These are phyloP conservation scores for Iguana delicatissima DNA, from an alignment of 2,797 vertebrate species.

Conservation along the genomic window DNA sequence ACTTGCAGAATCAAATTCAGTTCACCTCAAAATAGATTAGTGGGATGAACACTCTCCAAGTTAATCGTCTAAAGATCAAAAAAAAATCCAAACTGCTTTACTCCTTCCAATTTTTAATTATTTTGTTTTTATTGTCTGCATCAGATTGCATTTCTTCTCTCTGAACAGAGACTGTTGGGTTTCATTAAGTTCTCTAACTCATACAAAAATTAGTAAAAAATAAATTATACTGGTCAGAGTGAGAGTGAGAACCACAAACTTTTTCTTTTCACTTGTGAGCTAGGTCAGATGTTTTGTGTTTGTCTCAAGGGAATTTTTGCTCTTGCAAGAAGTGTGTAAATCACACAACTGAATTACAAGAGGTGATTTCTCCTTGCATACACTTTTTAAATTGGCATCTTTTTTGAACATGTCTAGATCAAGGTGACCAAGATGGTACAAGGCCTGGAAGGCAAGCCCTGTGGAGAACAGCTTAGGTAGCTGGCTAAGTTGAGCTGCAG, in stretches of 20 bases:
- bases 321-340: no score
- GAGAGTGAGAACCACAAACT: no score
- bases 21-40: slow-evolving; percentile 24
- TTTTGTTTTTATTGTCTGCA: background rate
- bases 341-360: no score
- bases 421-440: no score
- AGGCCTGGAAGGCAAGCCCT: no score
- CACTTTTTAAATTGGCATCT: no score
- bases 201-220: background rate
- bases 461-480: no score
- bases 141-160: background rate
- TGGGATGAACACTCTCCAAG: background rate
- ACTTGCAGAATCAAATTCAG: slow-evolving; percentile 2
- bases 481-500: no score
- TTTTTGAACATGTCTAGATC: no score
- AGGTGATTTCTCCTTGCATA: no score
- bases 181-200: background rate
- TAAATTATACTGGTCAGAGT: background rate
- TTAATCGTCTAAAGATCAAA: slow-evolving; percentile 5
- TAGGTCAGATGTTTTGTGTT: background rate
- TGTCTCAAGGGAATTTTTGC: background rate
- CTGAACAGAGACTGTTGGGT: background rate
- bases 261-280: background rate
- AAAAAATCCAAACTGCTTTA: background rate
- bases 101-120: slow-evolving; percentile 13